Base-by-base conservation (phyloP, 2,888 invertebrate genomes). In the Dicroscelio sp. region DNA sequence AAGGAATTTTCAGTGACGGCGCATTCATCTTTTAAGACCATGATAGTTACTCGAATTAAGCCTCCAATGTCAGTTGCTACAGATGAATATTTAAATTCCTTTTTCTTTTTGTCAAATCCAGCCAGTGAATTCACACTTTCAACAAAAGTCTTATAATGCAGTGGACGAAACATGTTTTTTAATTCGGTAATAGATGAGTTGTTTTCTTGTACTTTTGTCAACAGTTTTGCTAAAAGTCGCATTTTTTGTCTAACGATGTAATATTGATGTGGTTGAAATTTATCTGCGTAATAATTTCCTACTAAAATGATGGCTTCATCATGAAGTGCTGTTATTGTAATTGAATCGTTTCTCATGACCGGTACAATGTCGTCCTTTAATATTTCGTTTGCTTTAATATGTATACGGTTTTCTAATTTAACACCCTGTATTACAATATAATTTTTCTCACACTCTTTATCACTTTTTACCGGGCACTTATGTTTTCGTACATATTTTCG, bases 41-140 rank as follows among this genome's bases (percentile, higher is more conserved):
- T 6, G 8, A 80, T 67, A 10, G 80, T 17, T 20, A 20, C 35
- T 33, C n/a, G 30, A 17, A 80, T 80, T 33, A 80, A 55, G 1
- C 35, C 55, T 25, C 80, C 80, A 20, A 80, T 80, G 8, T 67
- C 67, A 1, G 48, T 25, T 2, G 80, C 67, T 14, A 31, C 23
- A 0, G 84, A 73, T 31, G 75, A 63, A 35, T 48, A 33, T 27
- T 63, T 35, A 23, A 84, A 73, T 52, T 84, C 52, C 52, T 84
- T 84, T 33, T n/a, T 75, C 5, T 6, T 30, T 23, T 6, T 0
- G 23, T 75, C 23, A 35, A 25, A 84, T 33, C 75, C 75, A 31
- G 73, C 65, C 2, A 84, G 1, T 12, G 2, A 20, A 14, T 75
- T n/a, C 0, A 60, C 63, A 27, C 4, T 10, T 20, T 31, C 12